Percentiles rank a stretch among this genome's conserved stretches.
Conservation (phyloP, 1,140 invertebrate species). For the Trachymyrmex cornetzi region DNA sequence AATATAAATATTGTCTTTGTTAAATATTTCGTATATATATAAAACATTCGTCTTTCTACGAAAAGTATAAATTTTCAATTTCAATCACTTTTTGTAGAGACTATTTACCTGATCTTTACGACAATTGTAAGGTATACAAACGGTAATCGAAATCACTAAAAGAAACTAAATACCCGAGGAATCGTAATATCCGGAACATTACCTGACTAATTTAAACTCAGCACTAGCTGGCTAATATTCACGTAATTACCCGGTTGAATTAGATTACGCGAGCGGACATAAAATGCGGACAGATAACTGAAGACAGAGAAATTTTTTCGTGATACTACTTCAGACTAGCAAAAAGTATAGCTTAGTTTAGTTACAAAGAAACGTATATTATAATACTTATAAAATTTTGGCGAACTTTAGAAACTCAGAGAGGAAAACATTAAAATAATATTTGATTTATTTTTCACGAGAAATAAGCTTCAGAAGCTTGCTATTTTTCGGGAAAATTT, state of each 20-base stretch:
- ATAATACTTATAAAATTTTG: neutral
- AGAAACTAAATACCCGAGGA: conserved; percentile 5
- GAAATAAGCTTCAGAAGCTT: neutral
- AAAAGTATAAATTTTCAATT: no score
- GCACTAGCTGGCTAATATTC: conserved; percentile 52
- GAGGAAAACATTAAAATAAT: neutral
- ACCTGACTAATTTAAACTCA: conserved; percentile 47
- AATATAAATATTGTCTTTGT: no score
- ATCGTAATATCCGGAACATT: conserved; percentile 54
- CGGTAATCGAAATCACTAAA: conserved; percentile 27
- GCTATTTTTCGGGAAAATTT: conserved; percentile 6
- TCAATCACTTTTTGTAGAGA: no score
- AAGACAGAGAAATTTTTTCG: conserved; percentile 18
- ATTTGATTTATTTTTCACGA: neutral
- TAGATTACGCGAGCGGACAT: conserved; percentile 42
- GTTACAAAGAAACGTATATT: neutral
- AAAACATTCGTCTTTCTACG: no score
- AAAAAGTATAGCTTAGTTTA: neutral
- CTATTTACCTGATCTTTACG: no score
- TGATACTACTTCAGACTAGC: conserved; percentile 2
- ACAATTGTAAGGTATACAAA: neutral
- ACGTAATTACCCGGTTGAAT: conserved; percentile 53
- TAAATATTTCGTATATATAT: no score
- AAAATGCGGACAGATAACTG: conserved; percentile 40
- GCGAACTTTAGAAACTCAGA: neutral